Base-by-base conservation (phyloP, 2,797 vertebrate species). In the Chaetophractus vellerosus region DNA sequence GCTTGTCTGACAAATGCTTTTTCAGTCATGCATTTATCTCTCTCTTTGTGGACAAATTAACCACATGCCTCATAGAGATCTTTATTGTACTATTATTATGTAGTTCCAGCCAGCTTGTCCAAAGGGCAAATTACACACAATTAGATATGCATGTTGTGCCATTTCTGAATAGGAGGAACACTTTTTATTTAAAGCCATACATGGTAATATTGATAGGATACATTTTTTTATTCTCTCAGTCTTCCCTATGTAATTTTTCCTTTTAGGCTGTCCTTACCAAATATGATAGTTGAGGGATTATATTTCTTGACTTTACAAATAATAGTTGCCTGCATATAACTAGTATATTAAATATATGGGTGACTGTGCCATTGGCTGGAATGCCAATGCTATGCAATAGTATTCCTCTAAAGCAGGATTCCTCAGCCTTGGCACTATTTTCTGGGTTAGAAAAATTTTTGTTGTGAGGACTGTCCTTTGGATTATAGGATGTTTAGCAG, bases 61-160 rank as follows among this genome's bases (percentile, higher is more conserved):
- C 66, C 86, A 74, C 5, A 48, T 74, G 83, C 59, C 80, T 80
- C 36, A 33, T 23, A 9, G 23, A 52, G n/a, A 41, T 94, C 36
- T 92, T 94, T 64, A 50, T 36, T 38, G 5, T 50, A 28, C 61
- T 91, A 61, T 95, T 97, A 93, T 68, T 52, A 9, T 23, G 64
- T 63, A 61, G 71, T 55, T 50, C 0, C 24, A 55, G n/a, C 38
- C 48, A 84, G n/a, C 18, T 69, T 5, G 1, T 79, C 75, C 38
- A 74, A 90, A 87, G 41, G 82, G 6, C 28, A 63, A 90, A 45
- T 59, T 66, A 38, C 28, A 31, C 0, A 64, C 9, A 21, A 9
- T 91, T 90, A 68, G 12, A 36, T 7, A 36, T 23, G 18, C 28
- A 48, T 36, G 14, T 2, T 55, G 78, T 19, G 3, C 38, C 21